Percentiles rank a stretch among this genome's conserved stretches.
phyloP scores from a whole-genome alignment of 2,113 vertebrate genomes.

The Cercocebus atys region DNA sequence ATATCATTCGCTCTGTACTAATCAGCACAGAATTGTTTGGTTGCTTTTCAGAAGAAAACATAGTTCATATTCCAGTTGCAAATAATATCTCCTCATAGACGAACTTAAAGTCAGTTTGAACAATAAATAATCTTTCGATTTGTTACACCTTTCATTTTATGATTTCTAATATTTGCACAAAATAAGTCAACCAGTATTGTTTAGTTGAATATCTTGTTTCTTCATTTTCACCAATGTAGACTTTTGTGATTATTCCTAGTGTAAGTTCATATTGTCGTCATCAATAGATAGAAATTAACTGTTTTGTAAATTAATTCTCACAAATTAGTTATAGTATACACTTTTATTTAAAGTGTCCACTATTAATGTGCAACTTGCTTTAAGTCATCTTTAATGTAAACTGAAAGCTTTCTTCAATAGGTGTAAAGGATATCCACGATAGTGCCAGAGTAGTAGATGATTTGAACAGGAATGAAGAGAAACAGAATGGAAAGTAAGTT shows the following conservation, averaged over 20 bases:
- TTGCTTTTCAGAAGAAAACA: not conserved
- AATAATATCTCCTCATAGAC: not conserved
- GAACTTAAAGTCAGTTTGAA: not conserved
- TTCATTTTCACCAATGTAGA: not conserved
- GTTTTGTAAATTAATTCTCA: not conserved
- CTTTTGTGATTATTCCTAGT: not conserved
- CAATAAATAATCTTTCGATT: not conserved
- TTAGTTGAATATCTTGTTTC: not conserved
- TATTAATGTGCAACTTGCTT: not conserved
- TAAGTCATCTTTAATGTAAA: not conserved
- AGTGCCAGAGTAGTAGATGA: not conserved
- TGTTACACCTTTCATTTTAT: constrained; percentile 21
- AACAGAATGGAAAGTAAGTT: not conserved
- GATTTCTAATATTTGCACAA: not conserved
- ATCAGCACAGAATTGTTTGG: not conserved
- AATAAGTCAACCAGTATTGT: not conserved
- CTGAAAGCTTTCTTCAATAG: not conserved
- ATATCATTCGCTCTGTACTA: not conserved
- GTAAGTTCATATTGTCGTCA: not conserved
- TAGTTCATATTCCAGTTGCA: not conserved
- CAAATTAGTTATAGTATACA: not conserved
- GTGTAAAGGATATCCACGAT: not conserved
- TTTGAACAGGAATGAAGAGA: not conserved
- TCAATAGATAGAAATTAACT: not conserved
- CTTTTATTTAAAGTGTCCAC: not conserved